These are phyloP conservation scores for Cheilosia vulpina DNA, from an alignment of 2,888 invertebrate species.

Conservation along the genomic window DNA sequence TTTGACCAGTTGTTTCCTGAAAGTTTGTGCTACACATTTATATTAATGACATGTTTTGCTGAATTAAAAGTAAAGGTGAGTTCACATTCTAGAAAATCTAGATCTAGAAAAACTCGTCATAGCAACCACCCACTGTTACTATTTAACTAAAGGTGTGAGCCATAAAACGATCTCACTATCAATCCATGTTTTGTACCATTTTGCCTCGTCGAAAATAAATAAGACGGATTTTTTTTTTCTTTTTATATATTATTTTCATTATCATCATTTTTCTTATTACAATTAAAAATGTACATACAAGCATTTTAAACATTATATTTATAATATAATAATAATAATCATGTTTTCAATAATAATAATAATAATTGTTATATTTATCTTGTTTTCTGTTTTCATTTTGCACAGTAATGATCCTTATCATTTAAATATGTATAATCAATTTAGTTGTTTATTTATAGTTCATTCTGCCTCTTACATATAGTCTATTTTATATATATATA, in stretches of 20 bases:
- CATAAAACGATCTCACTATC: no score
- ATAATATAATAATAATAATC: conserved; percentile 75
- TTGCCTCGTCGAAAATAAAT: background rate
- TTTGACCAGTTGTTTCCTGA: no score
- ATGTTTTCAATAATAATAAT: conserved; percentile 63
- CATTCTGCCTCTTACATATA: conserved; percentile 76
- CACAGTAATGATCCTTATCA: conserved; percentile 74
- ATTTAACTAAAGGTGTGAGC: no score
- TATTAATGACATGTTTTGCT: no score
- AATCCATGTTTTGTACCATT: background rate
- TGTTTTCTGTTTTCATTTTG: conserved; percentile 65
- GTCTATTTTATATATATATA: conserved; percentile 57
- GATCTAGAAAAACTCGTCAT: no score
- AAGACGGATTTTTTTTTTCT: conserved; percentile 36
- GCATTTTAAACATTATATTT: conserved; percentile 77
- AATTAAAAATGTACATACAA: conserved; percentile 79
- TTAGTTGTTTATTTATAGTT: conserved; percentile 74
- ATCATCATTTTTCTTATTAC: conserved; percentile 78
- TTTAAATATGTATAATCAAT: conserved; percentile 75
- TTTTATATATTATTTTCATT: conserved; percentile 77
- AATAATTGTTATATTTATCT: conserved; percentile 75
- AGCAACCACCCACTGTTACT: no score
- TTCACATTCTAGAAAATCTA: no score
- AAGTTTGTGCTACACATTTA: no score
- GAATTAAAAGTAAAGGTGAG: no score